phyloP scores from a whole-genome alignment of 2,797 vertebrate species.

The Pogoniulus pusillus region DNA sequence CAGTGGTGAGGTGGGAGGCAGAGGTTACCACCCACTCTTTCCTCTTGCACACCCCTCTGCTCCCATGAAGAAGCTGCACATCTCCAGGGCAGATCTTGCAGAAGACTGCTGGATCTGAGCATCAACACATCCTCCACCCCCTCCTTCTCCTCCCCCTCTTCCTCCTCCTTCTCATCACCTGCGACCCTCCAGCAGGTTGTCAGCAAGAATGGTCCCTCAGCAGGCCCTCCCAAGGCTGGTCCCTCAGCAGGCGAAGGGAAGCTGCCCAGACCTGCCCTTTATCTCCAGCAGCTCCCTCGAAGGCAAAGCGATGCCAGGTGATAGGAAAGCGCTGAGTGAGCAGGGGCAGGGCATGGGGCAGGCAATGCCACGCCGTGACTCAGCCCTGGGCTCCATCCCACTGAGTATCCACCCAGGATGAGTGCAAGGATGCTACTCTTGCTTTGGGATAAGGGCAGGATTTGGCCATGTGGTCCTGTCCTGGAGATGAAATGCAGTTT shows the following conservation, averaged over 20 bases:
- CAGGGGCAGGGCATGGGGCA: background rate
- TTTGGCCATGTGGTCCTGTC: accelerated
- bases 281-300: background rate
- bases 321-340: background rate
- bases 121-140: background rate
- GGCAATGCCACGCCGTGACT: background rate
- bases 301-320: accelerated
- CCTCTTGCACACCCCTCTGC: accelerated
- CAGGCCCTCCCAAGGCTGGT: background rate
- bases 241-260: background rate
- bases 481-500: background rate
- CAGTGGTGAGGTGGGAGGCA: background rate
- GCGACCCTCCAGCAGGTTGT: background rate
- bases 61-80: accelerated
- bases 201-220: background rate
- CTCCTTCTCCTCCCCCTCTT: too few species aligned
- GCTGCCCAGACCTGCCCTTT: background rate
- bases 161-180: too few species aligned
- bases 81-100: background rate
- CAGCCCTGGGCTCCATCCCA: background rate
- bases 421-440: background rate
- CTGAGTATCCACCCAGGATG: background rate
- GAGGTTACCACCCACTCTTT: background rate
- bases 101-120: accelerated
- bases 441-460: background rate